Conservation (phyloP, 2,888 invertebrate species). For the Coronaproctus castanopsis region DNA sequence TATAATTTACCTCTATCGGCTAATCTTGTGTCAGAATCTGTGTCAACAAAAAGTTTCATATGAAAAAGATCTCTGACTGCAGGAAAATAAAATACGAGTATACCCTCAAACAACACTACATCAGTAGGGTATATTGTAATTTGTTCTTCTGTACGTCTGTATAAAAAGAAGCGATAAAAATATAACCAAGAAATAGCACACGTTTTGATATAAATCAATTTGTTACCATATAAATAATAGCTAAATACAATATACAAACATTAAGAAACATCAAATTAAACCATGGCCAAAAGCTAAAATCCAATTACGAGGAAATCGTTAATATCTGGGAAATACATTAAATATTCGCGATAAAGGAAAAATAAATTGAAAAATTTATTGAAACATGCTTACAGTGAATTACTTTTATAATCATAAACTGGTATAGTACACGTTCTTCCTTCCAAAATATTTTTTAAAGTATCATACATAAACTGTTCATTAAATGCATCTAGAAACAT, state of each 20-base stretch:
- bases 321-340: neutral
- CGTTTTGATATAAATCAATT: neutral
- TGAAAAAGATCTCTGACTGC: conserved; percentile 86
- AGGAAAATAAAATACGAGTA: conserved; percentile 92
- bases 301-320: too few relatives aligned
- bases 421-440: conserved; percentile 79
- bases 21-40: conserved; percentile 91
- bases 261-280: too few relatives aligned
- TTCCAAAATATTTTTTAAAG: conserved; percentile 58
- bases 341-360: too few relatives aligned
- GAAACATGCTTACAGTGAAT: conserved; percentile 64
- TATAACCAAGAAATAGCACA: too few relatives aligned
- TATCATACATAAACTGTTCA: conserved; percentile 59
- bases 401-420: conserved; percentile 78
- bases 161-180: conserved; percentile 17
- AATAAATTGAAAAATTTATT: too few relatives aligned
- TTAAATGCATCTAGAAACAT: conserved; percentile 62
- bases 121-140: conserved; percentile 32
- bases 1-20: conserved; percentile 70
- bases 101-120: conserved; percentile 93
- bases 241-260: too few relatives aligned
- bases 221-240: too few relatives aligned
- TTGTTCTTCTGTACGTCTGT: conserved; percentile 25
- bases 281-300: too few relatives aligned
- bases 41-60: conserved; percentile 98